Evolutionary conservation across 2,888 invertebrate species (phyloP), one percentile per base, ranked within the genome.

Genomic region (Drosophila gaucha): DNA sequence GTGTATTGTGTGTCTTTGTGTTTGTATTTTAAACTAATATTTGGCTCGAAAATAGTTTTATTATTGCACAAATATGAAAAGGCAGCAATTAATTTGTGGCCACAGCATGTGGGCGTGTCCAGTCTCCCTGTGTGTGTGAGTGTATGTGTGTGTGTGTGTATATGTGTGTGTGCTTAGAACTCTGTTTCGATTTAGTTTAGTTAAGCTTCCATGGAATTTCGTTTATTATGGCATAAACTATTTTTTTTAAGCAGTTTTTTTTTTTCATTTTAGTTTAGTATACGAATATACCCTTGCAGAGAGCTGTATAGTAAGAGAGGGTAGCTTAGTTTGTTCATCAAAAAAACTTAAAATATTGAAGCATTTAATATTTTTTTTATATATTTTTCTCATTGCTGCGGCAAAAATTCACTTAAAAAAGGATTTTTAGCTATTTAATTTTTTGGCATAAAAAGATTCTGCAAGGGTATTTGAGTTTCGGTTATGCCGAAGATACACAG

Each of bases 81-180:
- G 69, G 54, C 54, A 60, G 50, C 74, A 69, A 66, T 66, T 65
- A 65, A 69, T 74, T 66, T 74, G 65, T 74, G 59, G 20, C 16
- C 52, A 18, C 22, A 47, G 14, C n/a, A 20, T n/a, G 18, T 36
- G 12, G 38, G 41, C 28, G 30, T 22, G 20, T 14, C 8, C 18
- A 18, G 38, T 4, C 14, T 46, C 18, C 26, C 8, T 24, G 9
- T 28, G 6, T 41, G 31, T 33, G 16, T 43, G n/a, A n/a, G n/a
- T 35, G n/a, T 44, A 20, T 41, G 10, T 46, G 30, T 50, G 31
- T 55, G 35, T 44, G 20, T 36, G 36, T 46, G 41, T 31, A 22
- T 54, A 4, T 51, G 39, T 59, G 66, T 18, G 26, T 24, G 41
- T 24, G 14, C 24, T 26, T 41, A 16, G 10, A 41, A 41, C 50